These are phyloP conservation scores for Falco berigora DNA, from an alignment of 2,797 vertebrate species.

Conservation along the genomic window DNA sequence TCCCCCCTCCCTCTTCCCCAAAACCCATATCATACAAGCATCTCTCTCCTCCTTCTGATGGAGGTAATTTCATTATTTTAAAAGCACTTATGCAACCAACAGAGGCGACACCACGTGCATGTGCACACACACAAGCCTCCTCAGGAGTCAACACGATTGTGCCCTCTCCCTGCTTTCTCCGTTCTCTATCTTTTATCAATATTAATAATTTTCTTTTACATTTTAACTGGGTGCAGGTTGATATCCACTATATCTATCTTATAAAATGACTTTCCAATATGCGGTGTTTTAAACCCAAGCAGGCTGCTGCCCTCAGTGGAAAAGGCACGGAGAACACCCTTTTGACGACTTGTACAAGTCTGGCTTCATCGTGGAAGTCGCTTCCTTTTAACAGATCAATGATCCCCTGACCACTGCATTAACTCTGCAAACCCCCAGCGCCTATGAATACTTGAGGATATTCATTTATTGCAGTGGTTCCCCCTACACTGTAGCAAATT, in stretches of 20 bases:
- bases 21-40: slow-evolving; percentile 30
- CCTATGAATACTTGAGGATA: neutral
- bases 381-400: neutral
- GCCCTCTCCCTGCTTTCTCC: neutral
- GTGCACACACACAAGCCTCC: neutral
- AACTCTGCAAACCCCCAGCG: neutral
- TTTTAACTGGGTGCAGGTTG: neutral
- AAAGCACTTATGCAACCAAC: slow-evolving; percentile 57
- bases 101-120: neutral
- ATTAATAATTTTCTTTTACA: neutral
- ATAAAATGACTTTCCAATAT: neutral
- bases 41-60: slow-evolving; percentile 52
- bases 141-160: neutral
- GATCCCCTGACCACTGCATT: neutral
- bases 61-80: slow-evolving; percentile 69
- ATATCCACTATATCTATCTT: neutral
- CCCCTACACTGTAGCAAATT: neutral
- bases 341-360: neutral
- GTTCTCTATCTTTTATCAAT: neutral
- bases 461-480: neutral
- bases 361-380: neutral
- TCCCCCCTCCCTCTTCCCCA: neutral
- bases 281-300: neutral
- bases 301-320: neutral
- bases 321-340: neutral